phyloP scores from a whole-genome alignment of 2,113 vertebrate species.

The Arenaria interpres region DNA sequence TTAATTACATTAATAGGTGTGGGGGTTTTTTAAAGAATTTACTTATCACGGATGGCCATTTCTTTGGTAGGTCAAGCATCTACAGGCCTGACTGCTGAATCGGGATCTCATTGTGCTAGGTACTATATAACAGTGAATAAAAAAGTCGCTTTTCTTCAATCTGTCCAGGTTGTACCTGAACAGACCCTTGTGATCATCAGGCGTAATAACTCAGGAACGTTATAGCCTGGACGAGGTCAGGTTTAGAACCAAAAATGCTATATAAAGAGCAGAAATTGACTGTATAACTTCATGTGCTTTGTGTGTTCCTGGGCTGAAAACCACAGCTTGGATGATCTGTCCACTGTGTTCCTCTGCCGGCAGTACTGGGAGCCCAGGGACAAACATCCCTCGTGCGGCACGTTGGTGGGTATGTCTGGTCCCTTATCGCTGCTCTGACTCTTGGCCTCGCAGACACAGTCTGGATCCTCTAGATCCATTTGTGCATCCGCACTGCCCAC shows the following conservation, averaged over 20 bases:
- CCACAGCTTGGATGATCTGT: neutral
- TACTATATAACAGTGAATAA: neutral
- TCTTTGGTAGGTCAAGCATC: neutral
- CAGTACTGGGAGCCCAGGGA: neutral
- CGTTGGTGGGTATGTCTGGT: neutral
- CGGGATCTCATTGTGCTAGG: neutral
- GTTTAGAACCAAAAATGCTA: neutral
- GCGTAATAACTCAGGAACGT: neutral
- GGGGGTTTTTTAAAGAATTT: neutral
- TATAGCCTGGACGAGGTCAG: neutral
- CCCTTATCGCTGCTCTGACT: accelerated
- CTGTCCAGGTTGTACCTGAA: neutral
- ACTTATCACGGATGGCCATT: neutral
- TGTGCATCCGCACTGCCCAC: neutral
- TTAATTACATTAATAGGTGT: neutral
- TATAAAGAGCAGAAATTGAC: neutral
- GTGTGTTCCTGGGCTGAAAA: neutral
- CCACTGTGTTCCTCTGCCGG: neutral
- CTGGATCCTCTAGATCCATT: neutral
- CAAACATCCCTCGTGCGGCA: neutral
- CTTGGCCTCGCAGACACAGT: neutral
- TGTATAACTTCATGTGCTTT: neutral
- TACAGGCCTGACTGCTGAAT: neutral
- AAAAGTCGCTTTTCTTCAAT: neutral
- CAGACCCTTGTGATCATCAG: neutral